Evolutionary conservation across 2,113 vertebrate genomes (phyloP).

Genomic region (Clupea harengus): DNA sequence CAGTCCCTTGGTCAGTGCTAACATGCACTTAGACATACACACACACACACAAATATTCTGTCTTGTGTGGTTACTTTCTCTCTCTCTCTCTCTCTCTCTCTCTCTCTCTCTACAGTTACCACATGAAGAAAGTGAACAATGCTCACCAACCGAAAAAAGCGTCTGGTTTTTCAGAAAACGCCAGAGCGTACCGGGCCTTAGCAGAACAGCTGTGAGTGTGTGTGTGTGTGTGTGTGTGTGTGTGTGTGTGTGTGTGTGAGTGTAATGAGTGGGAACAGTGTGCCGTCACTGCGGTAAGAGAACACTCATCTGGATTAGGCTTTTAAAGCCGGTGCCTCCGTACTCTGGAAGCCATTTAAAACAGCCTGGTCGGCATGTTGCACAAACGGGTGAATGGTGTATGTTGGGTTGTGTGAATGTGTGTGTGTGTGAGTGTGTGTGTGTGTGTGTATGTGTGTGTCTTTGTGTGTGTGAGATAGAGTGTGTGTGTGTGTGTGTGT

Average conservation of each 20-base stretch:
- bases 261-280: slow-evolving; percentile 1
- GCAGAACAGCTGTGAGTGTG: background rate
- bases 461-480: background rate
- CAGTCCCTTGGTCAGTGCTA: background rate
- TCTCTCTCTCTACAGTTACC: background rate
- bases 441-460: background rate
- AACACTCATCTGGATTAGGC: background rate
- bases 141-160: background rate
- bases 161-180: background rate
- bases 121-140: background rate
- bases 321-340: background rate
- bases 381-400: background rate
- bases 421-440: background rate
- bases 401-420: background rate
- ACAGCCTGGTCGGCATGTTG: background rate
- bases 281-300: background rate
- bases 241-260: slow-evolving; percentile 11
- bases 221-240: slow-evolving; percentile 14
- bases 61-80: background rate
- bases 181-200: background rate
- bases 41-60: background rate
- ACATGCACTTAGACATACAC: background rate
- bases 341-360: background rate
- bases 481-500: background rate
- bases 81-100: background rate